These are phyloP conservation scores for Aplodontia rufa DNA, from an alignment of 2,113 vertebrate genomes.

Conservation along the genomic window DNA sequence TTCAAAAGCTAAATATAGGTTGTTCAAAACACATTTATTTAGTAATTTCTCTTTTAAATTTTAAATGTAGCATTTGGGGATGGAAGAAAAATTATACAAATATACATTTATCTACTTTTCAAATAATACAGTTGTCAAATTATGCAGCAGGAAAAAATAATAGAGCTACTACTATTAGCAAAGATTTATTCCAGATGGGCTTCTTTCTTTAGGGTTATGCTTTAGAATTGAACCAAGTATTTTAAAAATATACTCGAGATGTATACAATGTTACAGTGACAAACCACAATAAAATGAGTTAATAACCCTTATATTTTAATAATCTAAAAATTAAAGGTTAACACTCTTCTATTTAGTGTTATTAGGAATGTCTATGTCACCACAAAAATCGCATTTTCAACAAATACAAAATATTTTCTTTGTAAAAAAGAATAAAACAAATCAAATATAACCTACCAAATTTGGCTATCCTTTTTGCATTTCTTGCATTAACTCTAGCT, in stretches of 20 bases:
- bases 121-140: conserved; percentile 74
- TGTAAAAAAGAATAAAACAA: background rate
- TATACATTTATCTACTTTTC: conserved; percentile 43
- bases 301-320: background rate
- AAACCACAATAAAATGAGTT: conserved; percentile 71
- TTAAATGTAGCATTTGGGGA: conserved; percentile 20
- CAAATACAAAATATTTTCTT: background rate
- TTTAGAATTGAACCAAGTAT: conserved; percentile 75
- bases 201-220: conserved; percentile 70
- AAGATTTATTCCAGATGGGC: conserved; percentile 82
- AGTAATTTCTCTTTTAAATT: conserved; percentile 70
- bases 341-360: background rate
- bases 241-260: conserved; percentile 77
- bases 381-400: conserved; percentile 16
- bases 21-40: conserved; percentile 74
- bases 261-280: conserved; percentile 71
- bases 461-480: background rate
- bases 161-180: conserved; percentile 70
- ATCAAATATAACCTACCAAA: background rate
- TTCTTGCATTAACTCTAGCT: background rate
- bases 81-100: conserved; percentile 22
- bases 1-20: conserved; percentile 59
- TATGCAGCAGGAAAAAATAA: conserved; percentile 76
- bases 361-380: background rate
- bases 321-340: background rate